Percentiles rank a stretch among this genome's conserved stretches.
Evolutionary conservation across 2,888 invertebrate species (phyloP).

Genomic region (Anthoptus insignis): DNA sequence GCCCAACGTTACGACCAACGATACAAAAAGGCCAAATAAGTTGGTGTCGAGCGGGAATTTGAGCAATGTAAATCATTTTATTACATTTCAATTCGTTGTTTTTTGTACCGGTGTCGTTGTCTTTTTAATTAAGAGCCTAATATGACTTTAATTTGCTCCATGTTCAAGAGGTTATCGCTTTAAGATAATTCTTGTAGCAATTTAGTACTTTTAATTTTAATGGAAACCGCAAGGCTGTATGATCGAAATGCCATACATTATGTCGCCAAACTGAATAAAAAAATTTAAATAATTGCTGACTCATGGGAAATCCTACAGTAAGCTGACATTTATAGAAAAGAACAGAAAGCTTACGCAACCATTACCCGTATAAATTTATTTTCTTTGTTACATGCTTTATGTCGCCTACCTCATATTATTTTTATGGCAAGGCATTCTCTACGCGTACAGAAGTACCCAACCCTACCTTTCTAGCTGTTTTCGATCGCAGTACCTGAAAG

Average conservation of each 20-base stretch:
- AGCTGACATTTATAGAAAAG: too few species aligned
- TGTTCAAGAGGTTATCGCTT: slow-evolving; percentile 1
- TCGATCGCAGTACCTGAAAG: too few species aligned
- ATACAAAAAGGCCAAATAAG: slow-evolving; percentile 79
- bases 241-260: not conserved
- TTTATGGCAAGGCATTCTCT: too few species aligned
- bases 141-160: slow-evolving; percentile 31
- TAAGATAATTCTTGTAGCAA: not conserved
- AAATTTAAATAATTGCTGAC: not conserved
- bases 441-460: too few species aligned
- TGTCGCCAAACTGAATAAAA: too few species aligned
- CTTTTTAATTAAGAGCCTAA: slow-evolving; percentile 22
- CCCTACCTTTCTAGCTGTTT: too few species aligned
- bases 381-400: too few species aligned
- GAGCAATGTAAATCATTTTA: slow-evolving; percentile 85
- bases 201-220: not conserved
- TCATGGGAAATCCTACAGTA: not conserved
- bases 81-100: slow-evolving; percentile 80
- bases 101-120: slow-evolving; percentile 65
- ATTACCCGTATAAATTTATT: too few species aligned
- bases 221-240: not conserved
- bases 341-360: too few species aligned
- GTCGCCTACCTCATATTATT: too few species aligned
- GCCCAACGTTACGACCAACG: slow-evolving; percentile 81
- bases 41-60: slow-evolving; percentile 80